Conservation (phyloP, 2,888 invertebrate genomes). For the Euzetes globulus region DNA sequence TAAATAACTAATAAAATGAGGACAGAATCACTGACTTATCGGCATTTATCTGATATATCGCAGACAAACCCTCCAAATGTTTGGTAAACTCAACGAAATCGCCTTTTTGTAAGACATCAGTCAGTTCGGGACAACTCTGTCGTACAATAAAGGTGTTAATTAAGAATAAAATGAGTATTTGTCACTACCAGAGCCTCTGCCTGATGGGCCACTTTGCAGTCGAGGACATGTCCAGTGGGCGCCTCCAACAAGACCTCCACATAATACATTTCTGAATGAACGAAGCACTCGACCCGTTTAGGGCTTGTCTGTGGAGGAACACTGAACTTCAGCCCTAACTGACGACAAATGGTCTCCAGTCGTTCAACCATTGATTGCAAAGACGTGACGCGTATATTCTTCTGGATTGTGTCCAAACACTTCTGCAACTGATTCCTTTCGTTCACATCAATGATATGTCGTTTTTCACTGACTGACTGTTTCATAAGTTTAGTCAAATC, state of each 20-base stretch:
- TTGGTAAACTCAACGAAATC: slow-evolving; percentile 86
- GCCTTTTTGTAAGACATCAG: slow-evolving; percentile 60
- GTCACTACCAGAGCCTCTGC: slow-evolving; percentile 44
- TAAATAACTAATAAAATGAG: neutral
- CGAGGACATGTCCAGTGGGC: slow-evolving; percentile 70
- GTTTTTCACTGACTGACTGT: slow-evolving; percentile 64
- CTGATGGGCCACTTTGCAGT: slow-evolving; percentile 81
- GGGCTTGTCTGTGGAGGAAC: slow-evolving; percentile 62
- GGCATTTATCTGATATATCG: slow-evolving; percentile 86
- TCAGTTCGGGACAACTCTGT: slow-evolving; percentile 66
- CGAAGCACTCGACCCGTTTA: slow-evolving; percentile 71
- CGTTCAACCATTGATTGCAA: slow-evolving; percentile 82
- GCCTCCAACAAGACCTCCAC: slow-evolving; percentile 76
- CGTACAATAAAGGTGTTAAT: neutral
- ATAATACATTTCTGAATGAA: slow-evolving; percentile 94
- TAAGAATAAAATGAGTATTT: neutral
- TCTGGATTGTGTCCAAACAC: slow-evolving; percentile 82
- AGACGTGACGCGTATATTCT: slow-evolving; percentile 65
- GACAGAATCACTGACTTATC: slow-evolving; percentile 58
- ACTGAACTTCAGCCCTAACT: slow-evolving; percentile 74
- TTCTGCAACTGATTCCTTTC: slow-evolving; percentile 79
- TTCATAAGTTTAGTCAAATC: slow-evolving; percentile 65
- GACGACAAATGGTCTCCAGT: slow-evolving; percentile 79
- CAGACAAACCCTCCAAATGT: slow-evolving; percentile 79
- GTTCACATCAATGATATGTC: slow-evolving; percentile 64